Percentiles rank a stretch among this genome's conserved stretches.
phyloP scores from a whole-genome alignment of 1,140 invertebrate genomes.

The Stegodyphus mimosarum region DNA sequence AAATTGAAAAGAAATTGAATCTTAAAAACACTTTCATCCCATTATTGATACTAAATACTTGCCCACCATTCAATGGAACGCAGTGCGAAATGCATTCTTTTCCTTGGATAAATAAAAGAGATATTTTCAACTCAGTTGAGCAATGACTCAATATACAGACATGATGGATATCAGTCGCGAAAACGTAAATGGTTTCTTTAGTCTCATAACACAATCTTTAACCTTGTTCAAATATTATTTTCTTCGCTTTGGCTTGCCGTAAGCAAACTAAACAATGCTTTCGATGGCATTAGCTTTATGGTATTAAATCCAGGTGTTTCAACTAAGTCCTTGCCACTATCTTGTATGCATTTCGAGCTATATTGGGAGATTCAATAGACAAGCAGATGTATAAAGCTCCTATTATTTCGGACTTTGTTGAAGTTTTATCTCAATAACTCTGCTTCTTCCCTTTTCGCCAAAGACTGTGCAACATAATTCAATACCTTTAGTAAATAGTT shows the following conservation, averaged over 20 bases:
- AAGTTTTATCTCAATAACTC: no score
- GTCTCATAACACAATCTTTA: slow-evolving; percentile 47
- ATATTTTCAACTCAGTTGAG: slow-evolving; percentile 50
- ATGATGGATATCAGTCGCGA: slow-evolving; percentile 48
- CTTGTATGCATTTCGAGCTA: slow-evolving; percentile 32
- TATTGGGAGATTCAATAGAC: slow-evolving; percentile 35
- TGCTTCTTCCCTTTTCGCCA: no score
- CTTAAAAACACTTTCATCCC: no score
- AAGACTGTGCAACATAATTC: no score
- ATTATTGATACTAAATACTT: no score
- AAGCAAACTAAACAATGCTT: slow-evolving; percentile 28
- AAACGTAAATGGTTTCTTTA: slow-evolving; percentile 33
- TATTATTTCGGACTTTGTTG: no score
- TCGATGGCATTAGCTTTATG: slow-evolving; percentile 57
- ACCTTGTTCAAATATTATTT: slow-evolving; percentile 47
- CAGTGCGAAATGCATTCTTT: no score
- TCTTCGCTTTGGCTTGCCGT: slow-evolving; percentile 26
- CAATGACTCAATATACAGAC: slow-evolving; percentile 39
- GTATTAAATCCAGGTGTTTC: slow-evolving; percentile 27
- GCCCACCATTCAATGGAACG: no score
- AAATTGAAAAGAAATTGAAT: no score
- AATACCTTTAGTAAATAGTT: no score
- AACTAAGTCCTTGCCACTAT: slow-evolving; percentile 18
- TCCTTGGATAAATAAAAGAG: slow-evolving; percentile 24
- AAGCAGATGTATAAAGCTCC: slow-evolving; percentile 23